Evolutionary conservation across 2,888 invertebrate species (phyloP), one percentile per base, ranked within the genome.

Genomic region (Tromatobia lineatoria): DNA sequence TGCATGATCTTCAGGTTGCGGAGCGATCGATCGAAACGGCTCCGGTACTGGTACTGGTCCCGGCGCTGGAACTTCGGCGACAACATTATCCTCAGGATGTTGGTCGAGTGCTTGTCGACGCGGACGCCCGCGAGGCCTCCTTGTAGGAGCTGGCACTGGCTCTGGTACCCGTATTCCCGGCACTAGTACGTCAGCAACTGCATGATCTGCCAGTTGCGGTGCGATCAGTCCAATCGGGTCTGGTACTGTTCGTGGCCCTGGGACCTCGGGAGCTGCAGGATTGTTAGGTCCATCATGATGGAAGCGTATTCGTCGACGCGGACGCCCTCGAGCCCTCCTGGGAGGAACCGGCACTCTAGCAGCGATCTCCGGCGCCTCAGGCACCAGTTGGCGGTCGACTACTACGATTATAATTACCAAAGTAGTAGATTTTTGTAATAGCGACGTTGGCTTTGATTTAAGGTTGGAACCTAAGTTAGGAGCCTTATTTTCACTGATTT

Each of bases 391-490:
- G 7, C 50, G 50, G 18, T 50, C 50, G 18, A 50, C 18, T 18
- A 50, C 50, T 50, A 18, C 18, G 50, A 50, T 50, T 50, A 50
- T n/a, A 50, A 18, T 18, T 18, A 8, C 18, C 6, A 4, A 50
- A 50, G 50, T 50, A 50, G 18, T 18, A 50, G n/a, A 50, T 50
- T 50, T 18, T 50, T 50, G 50, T 18, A 18, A 50, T 50, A 50
- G 18, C 50, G 18, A 50, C 50, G 50, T 50, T 50, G 50, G n/a
- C 50, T 50, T 50, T 50, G 18, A 50, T 50, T 57, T 57, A 57
- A 57, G 57, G 57, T 25, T 25, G 57, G 57, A 57, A 57, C 11
- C 57, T 25, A 23, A 25, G 57, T 25, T 57, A 57, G 57, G 57
- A 57, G 25, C 13, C 57, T 57, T 25, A 25, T 57, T 57, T 25